Evolutionary conservation across 2,113 vertebrate species (phyloP), one percentile per base, ranked within the genome.

Genomic region (Oriolus oriolus): DNA sequence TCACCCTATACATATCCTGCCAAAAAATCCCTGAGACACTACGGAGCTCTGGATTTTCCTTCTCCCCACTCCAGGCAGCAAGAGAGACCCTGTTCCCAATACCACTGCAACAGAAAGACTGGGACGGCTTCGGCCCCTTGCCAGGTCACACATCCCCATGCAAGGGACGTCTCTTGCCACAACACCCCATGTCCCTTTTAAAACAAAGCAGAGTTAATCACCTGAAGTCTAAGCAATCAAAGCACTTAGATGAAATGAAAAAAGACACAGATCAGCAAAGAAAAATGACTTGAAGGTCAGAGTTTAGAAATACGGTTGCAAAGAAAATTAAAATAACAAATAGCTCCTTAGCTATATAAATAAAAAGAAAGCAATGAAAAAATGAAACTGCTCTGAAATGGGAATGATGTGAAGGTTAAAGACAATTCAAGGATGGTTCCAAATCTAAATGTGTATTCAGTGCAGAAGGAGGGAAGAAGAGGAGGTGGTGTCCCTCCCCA

Each of bases 41-140:
- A 8, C 1, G 2, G 57, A 85, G 53, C 24, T 90, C 59, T 82
- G 53, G 39, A 57, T 76, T 35, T 89, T 90, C 42, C 33, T 49
- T 79, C 16, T 73, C 27, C 17, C 21, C 7, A 1, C 11, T 82
- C 30, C 45, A 76, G 26, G 24, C 45, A 83, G 15, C 0, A 1
- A 69, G 52, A 86, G 70, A 1, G 4, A 63, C 7, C 22, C 23
- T 2, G 3, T 45, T 84, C n/a, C 61, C 47, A 77, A 5, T 7
- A 28, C 2, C 35, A 70, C 7, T 1, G 0, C 0, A 2, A 37
- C 1, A 5, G n/a, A 57, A 84, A 44, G 42, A 42, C 1, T 0
- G 11, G 42, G 23, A 86, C 42, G 70, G 27, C 33, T 68, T 90
- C 22, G 42, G 37, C 27, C 19, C 30, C 16, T 19, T 3, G 1